Base-by-base conservation (phyloP, 2,797 vertebrate species). In the Acomys russatus region DNA sequence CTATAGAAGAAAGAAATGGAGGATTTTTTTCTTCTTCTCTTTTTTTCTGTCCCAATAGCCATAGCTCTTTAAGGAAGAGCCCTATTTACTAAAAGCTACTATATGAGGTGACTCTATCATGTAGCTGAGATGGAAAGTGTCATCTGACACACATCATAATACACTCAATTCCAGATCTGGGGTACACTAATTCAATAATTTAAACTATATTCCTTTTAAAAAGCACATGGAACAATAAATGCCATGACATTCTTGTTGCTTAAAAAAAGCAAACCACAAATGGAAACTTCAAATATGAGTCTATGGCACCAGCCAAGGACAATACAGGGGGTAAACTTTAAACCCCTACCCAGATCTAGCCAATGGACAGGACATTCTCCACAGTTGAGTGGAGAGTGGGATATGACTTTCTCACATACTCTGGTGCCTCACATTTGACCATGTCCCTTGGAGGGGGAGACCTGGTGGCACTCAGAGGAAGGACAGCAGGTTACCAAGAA, bases 81-180 rank as follows among this genome's bases (percentile, higher is more conserved):
- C 17, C 51, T 59, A 11, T 76, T 96, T 94, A 93, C 33, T 74
- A 8, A 71, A 9, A 54, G 2, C 9, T 66, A 35, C 33, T n/a
- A 11, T 30, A 12, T 28, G 6, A 8, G n/a, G 2, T 49, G 33
- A 87, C 51, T 87, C 17, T 44, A 54, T 15, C 63, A 79, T 18
- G 23, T 38, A 80, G n/a, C 11, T 89, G 17, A 56, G 9, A 80
- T 44, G 38, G 49, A 28, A 80, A 59, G 85, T 71, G 0, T 70
- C 59, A 4, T 77, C n/a, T 83, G 15, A 68, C 7, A 3, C 66
- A 56, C 1, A 63, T 6, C 49, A 83, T 1, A 17, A 7, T 73
- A 73, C 7, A 77, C 7, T 95, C 22, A 51, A 17, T 77, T 96
- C 35, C 28, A 94, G 83, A 91, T 63, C 54, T 61, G 56, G 87